Conservation (phyloP, 2,888 invertebrate species). For the Plagodis dolabraria region DNA sequence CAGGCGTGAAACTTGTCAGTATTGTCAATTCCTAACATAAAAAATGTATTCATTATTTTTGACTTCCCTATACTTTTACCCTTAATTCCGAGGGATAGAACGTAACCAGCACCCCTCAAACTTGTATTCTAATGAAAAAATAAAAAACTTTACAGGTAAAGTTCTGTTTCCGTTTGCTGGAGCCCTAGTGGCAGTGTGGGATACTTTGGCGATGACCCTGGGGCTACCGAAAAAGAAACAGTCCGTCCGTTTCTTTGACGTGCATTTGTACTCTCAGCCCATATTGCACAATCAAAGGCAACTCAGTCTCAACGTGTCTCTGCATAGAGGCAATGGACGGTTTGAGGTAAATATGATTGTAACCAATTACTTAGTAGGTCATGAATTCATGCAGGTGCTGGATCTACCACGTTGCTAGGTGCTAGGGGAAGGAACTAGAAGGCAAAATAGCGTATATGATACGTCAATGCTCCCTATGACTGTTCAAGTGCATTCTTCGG, state of each 20-base stretch:
- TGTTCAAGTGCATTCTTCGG: too few species aligned
- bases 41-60: too few species aligned
- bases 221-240: slow-evolving; percentile 84
- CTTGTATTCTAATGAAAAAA: not conserved
- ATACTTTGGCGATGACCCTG: slow-evolving; percentile 85
- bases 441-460: too few species aligned
- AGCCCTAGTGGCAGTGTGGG: slow-evolving; percentile 89
- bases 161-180: slow-evolving; percentile 91
- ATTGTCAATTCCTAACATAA: too few species aligned
- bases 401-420: too few species aligned
- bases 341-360: slow-evolving; percentile 76
- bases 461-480: too few species aligned
- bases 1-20: too few species aligned
- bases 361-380: not conserved
- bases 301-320: slow-evolving; percentile 80
- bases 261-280: slow-evolving; percentile 86
- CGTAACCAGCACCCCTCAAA: too few species aligned
- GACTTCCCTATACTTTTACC: too few species aligned
- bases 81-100: too few species aligned
- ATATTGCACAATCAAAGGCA: slow-evolving; percentile 79
- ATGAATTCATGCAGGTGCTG: too few species aligned
- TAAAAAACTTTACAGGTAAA: slow-evolving; percentile 71
- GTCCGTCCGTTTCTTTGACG: slow-evolving; percentile 88
- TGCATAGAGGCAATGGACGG: slow-evolving; percentile 85
- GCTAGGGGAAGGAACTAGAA: too few species aligned